Evolutionary conservation across 1,140 invertebrate genomes (phyloP).

Genomic region (Pinna nobilis): DNA sequence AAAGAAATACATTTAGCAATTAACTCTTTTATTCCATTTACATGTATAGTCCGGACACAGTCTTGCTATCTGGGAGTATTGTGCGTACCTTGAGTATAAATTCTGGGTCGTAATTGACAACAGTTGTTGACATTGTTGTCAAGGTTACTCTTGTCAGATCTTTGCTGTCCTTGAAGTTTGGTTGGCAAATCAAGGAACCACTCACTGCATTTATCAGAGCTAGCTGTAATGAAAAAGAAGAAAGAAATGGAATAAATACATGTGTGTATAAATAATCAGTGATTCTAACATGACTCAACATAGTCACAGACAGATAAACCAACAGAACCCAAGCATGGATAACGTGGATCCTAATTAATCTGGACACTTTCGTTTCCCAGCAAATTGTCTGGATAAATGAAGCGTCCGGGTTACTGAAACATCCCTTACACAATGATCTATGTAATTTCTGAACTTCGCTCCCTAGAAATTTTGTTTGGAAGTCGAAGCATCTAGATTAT

Average conservation of each 20-base stretch:
- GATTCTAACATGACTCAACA: too few species aligned
- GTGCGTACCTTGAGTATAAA: constrained; percentile 75
- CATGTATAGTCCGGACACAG: too few species aligned
- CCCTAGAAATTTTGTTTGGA: too few species aligned
- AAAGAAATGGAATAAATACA: not conserved
- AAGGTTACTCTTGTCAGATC: constrained; percentile 65
- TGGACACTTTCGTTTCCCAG: not conserved
- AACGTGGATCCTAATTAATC: not conserved
- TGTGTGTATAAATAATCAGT: too few species aligned
- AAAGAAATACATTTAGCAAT: too few species aligned
- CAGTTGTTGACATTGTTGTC: constrained; percentile 49
- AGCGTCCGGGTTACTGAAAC: too few species aligned
- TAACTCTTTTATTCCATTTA: too few species aligned
- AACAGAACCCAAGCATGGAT: not conserved
- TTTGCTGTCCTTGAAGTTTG: constrained; percentile 67
- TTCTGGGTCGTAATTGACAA: constrained; percentile 74
- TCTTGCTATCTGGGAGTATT: not conserved
- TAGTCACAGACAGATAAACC: too few species aligned
- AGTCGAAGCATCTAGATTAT: too few species aligned
- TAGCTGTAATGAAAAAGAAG: constrained; percentile 43
- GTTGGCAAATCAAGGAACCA: constrained; percentile 71
- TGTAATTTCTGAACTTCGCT: too few species aligned
- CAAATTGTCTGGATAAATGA: too few species aligned
- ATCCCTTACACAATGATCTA: too few species aligned
- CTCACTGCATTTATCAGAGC: constrained; percentile 70